Conservation (phyloP, 2,113 vertebrate species). For the Phodopus roborovskii region DNA sequence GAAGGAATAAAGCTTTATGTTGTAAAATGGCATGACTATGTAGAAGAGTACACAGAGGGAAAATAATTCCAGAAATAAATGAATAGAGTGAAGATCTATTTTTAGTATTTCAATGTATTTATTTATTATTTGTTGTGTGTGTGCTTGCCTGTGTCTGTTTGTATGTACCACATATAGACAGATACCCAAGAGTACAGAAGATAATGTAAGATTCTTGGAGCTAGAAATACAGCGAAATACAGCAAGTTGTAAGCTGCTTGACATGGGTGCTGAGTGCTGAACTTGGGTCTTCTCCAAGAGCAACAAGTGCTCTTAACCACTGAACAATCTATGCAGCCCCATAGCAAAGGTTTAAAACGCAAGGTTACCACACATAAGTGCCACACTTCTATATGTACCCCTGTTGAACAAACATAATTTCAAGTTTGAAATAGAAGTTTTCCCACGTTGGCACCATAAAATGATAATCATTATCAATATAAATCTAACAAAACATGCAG, state of each 20-base stretch:
- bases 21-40: neutral
- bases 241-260: neutral
- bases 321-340: neutral
- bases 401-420: neutral
- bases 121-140: neutral
- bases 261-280: neutral
- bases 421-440: neutral
- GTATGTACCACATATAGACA: neutral
- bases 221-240: too few species aligned
- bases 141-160: neutral
- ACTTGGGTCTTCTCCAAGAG: neutral
- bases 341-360: neutral
- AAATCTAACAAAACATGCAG: neutral
- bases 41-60: neutral
- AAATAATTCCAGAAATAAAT: neutral
- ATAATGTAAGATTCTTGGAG: neutral
- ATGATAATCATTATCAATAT: neutral
- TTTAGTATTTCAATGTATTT: too few species aligned
- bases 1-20: neutral
- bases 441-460: neutral
- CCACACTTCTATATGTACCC: neutral
- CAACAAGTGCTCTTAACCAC: too few species aligned
- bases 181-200: neutral
- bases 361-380: neutral
- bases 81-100: neutral